Evolutionary conservation across 2,888 invertebrate species (phyloP).

Genomic region (Pristionchus maxplancki): DNA sequence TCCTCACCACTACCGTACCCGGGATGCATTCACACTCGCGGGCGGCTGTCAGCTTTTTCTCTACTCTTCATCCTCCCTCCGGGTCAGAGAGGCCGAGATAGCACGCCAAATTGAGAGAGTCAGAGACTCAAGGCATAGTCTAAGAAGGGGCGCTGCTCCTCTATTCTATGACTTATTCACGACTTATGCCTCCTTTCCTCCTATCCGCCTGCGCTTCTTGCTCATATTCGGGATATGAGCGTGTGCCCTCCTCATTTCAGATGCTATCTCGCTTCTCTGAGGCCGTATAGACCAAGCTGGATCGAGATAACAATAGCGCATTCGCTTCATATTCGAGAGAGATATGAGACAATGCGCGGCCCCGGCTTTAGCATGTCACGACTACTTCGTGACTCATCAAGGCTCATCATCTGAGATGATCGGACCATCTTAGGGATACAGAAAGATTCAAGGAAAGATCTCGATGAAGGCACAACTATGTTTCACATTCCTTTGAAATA

Average conservation of each 20-base stretch:
- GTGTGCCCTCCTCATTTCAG: background rate
- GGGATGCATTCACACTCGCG: background rate
- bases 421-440: too few species aligned
- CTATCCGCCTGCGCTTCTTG: background rate
- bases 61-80: background rate
- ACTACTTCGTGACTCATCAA: background rate
- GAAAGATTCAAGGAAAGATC: too few species aligned
- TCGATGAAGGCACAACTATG: too few species aligned
- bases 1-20: slow-evolving; percentile 3
- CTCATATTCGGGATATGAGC: background rate
- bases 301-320: background rate
- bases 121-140: background rate
- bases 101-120: background rate
- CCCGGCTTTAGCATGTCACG: background rate
- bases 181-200: background rate
- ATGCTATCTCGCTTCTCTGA: background rate
- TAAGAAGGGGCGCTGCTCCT: background rate
- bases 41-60: slow-evolving; percentile 1
- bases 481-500: too few species aligned
- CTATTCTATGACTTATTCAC: slow-evolving; percentile 9
- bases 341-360: slow-evolving; percentile 1
- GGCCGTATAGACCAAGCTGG: background rate
- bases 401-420: background rate
- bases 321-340: background rate
- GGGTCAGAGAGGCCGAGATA: background rate